Evolutionary conservation across 2,888 invertebrate species (phyloP), one percentile per base, ranked within the genome.

Genomic region (Drosophila parthenogenetica): DNA sequence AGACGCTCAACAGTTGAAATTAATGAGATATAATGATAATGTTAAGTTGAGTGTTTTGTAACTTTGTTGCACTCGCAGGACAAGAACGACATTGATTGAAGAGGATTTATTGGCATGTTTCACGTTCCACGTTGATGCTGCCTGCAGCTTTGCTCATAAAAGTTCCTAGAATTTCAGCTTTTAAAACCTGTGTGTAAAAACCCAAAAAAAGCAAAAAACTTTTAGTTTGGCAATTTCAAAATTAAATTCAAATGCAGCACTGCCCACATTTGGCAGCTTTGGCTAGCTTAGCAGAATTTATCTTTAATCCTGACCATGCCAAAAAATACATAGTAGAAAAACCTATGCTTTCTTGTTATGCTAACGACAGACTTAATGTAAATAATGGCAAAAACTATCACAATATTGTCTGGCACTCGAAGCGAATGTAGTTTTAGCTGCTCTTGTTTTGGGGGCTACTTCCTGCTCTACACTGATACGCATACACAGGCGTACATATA

Each of bases 381-480:
- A 60, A 54, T 54, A 61, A 63, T 63, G 48, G 42, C 58, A 42
- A 66, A 63, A 63, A 58, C 57, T 63, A 58, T 49, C 45, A 40
- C 68, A 64, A 58, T 64, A 58, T 62, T 45, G 37, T 55, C 40
- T 50, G 67, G 62, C 67, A 66, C 42, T 57, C 62, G 39, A 35
- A 60, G 54, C 29, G 40, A 42, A 13, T 45, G 35, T 32, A 49
- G 39, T 55, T 43, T 35, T 43, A 43, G 45, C 45, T 35, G 14
- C 13, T 29, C 29, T 29, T 29, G 29, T 64, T 69, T 46, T 49
- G 54, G 39, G 39, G 32, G 45, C 32, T 63, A 37, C 53, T 32
- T 51, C n/a, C 54, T 37, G 39, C n/a, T 11, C 17, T 32, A 42
- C n/a, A 25, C 35, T 39, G 32, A 55, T 46, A 54, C 45, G 48